Conservation (phyloP, 1,140 invertebrate species). For the Scylla paramamosain region DNA sequence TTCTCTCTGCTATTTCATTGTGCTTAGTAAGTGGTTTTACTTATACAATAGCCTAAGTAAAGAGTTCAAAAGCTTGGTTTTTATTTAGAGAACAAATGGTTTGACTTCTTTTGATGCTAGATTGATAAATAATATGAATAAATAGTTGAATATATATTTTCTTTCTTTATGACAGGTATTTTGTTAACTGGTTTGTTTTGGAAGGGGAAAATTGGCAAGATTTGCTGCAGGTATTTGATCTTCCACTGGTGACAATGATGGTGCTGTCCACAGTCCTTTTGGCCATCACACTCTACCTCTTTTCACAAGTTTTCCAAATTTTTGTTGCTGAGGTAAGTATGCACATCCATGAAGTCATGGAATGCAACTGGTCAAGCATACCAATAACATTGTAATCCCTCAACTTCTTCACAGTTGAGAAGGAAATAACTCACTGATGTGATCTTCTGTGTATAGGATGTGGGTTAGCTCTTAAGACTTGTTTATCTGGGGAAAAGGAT, state of each 20-base stretch:
- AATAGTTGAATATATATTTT: no score
- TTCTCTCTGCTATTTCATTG: neutral
- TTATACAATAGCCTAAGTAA: neutral
- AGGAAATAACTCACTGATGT: no score
- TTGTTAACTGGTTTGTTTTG: neutral
- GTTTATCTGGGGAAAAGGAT: no score
- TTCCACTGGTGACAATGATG: constrained; percentile 46
- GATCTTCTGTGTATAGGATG: no score
- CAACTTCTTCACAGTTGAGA: no score
- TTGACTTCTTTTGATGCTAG: no score
- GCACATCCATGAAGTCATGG: no score
- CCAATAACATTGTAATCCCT: no score
- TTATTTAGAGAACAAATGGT: neutral
- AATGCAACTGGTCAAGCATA: no score
- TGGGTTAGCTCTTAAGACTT: no score
- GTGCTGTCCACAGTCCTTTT: constrained; percentile 46
- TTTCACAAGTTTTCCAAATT: constrained; percentile 43
- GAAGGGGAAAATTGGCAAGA: constrained; percentile 44
- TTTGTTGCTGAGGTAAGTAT: constrained; percentile 62
- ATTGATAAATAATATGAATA: no score
- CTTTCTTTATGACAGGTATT: neutral
- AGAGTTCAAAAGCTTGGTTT: neutral
- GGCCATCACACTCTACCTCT: constrained; percentile 52
- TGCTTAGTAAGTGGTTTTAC: neutral
- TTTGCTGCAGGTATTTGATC: constrained; percentile 23